Conservation (phyloP, 2,888 invertebrate genomes). For the Theristus sp. region DNA sequence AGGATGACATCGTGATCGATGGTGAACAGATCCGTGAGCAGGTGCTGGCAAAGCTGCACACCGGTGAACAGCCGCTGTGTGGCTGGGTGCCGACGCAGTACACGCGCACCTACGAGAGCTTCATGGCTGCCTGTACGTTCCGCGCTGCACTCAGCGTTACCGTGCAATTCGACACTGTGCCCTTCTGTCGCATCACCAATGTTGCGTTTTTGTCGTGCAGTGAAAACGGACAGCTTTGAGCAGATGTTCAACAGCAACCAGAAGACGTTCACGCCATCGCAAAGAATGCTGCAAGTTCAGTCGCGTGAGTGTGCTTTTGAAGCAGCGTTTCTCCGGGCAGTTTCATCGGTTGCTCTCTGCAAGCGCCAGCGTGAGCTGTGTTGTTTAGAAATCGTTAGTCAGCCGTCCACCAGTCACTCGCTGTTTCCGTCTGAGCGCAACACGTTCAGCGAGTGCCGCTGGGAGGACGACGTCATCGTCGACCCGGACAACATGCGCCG, state of each 20-base stretch:
- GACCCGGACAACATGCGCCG: slow-evolving; percentile 68
- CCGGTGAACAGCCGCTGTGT: slow-evolving; percentile 29
- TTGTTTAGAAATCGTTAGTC: slow-evolving; percentile 2
- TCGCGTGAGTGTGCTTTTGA: not conserved
- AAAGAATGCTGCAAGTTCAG: not conserved
- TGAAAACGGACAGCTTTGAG: slow-evolving; percentile 15
- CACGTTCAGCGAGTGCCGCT: slow-evolving; percentile 74
- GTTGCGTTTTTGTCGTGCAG: slow-evolving; percentile 10
- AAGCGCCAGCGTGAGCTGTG: too few relatives aligned
- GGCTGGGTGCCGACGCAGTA: slow-evolving; percentile 36
- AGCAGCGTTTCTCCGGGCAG: too few relatives aligned
- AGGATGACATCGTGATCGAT: slow-evolving; percentile 51
- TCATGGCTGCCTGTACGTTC: slow-evolving; percentile 12
- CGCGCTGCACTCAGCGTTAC: too few relatives aligned
- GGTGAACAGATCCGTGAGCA: slow-evolving; percentile 3
- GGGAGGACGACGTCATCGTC: slow-evolving; percentile 99
- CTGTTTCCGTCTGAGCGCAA: slow-evolving; percentile 97
- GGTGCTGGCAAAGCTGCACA: slow-evolving; percentile 40
- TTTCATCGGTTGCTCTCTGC: too few relatives aligned
- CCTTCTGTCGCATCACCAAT: too few relatives aligned
- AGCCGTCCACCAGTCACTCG: slow-evolving; percentile 44
- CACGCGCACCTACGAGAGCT: slow-evolving; percentile 21
- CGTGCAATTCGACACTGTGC: too few relatives aligned
- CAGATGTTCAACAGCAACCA: slow-evolving; percentile 9
- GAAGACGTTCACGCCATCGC: not conserved